Evolutionary conservation across 2,797 vertebrate species (phyloP).

Genomic region (Aldrovandia affinis): DNA sequence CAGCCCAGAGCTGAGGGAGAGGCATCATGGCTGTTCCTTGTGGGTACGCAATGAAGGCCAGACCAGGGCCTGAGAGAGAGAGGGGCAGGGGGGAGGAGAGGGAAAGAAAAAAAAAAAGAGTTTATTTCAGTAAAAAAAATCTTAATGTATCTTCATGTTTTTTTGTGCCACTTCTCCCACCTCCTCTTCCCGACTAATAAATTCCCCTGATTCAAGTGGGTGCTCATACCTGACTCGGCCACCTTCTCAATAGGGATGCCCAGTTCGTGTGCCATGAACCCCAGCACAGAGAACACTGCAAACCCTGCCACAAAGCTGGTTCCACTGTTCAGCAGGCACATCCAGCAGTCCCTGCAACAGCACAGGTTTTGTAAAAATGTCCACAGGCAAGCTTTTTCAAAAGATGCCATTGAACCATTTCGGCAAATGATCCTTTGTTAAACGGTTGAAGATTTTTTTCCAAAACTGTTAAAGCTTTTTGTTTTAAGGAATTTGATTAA

Average conservation of each 20-base stretch:
- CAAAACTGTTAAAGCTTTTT: no score
- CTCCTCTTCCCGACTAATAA: not conserved
- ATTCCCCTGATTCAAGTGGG: no score
- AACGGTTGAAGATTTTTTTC: no score
- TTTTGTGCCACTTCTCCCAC: not conserved
- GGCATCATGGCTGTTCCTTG: constrained; percentile 71
- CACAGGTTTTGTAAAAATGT: no score
- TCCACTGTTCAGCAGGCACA: constrained; percentile 73
- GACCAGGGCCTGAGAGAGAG: constrained; percentile 63
- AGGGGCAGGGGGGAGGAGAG: no score
- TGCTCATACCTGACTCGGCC: constrained; percentile 77
- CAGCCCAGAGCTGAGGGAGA: constrained; percentile 67
- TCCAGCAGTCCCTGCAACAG: constrained; percentile 65
- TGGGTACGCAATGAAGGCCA: constrained; percentile 74
- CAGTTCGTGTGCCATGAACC: constrained; percentile 76
- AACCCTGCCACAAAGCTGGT: constrained; percentile 77
- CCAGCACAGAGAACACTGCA: constrained; percentile 78
- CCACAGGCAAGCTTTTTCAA: no score
- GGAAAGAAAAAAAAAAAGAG: no score
- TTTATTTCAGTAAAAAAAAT: no score
- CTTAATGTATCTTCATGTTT: no score
- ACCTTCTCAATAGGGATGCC: constrained; percentile 68
- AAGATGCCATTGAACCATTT: no score
- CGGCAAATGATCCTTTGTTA: no score
- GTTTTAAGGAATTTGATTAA: no score